Conservation (phyloP, 2,113 vertebrate genomes). For the Ciconia boyciana region DNA sequence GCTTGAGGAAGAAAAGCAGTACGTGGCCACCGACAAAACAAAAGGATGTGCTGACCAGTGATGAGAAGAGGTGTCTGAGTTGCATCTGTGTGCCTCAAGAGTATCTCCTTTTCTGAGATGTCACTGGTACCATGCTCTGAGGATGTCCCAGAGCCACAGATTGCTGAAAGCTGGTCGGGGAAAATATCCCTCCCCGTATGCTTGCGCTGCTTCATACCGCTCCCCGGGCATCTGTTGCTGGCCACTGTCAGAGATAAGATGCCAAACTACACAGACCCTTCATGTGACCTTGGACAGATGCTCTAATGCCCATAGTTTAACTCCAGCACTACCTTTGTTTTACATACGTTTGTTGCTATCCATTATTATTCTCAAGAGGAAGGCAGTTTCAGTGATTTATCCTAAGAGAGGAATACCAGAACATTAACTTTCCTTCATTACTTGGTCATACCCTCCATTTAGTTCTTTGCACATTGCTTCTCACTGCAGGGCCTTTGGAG, state of each 20-base stretch:
- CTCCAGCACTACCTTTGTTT: not conserved
- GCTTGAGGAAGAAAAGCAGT: not conserved
- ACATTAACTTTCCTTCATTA: not conserved
- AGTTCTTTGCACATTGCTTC: not conserved
- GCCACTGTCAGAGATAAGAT: not conserved
- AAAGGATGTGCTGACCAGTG: not conserved
- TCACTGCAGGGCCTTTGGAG: not conserved
- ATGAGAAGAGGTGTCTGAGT: not conserved
- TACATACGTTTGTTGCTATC: not conserved
- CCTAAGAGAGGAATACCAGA: not conserved
- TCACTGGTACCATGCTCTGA: not conserved
- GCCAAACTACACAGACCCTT: not conserved
- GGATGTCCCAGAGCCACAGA: not conserved
- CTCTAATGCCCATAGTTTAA: not conserved
- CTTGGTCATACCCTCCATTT: not conserved
- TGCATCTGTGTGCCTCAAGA: not conserved
- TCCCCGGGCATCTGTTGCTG: fast-evolving
- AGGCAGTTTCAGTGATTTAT: not conserved
- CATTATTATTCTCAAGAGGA: not conserved
- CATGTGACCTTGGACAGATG: not conserved
- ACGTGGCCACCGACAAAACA: not conserved
- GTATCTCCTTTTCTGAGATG: not conserved
- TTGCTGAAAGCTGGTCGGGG: not conserved
- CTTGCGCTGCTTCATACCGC: not conserved
- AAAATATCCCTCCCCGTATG: not conserved